Evolutionary conservation across 2,797 vertebrate genomes (phyloP), one percentile per base, ranked within the genome.

Genomic region (Micropoecilia bifurca): DNA sequence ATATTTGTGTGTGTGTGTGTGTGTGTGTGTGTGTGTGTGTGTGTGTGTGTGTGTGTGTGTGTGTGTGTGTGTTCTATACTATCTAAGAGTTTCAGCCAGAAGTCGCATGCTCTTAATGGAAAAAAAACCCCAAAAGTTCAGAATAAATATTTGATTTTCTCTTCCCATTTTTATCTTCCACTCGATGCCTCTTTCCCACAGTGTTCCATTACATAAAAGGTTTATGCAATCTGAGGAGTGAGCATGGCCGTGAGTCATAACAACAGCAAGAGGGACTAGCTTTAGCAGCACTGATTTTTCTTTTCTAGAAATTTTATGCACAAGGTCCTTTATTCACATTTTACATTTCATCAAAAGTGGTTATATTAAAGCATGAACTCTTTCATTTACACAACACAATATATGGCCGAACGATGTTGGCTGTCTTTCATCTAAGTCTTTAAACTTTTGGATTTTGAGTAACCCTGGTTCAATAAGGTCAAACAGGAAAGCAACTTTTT

Each of bases 181-280:
- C 92, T 92, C 78, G 73, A 93, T 95, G 91, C 88, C 91, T 94
- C 91, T 95, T 92, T 95, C 91, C 90, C 91, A 94, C 93, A 93
- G 94, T 93, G 92, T 94, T 94, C 92, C 89, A 93, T 95, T 96
- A 96, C 93, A 95, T 95, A 95, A 95, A 96, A 94, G 94, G 90
- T 94, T 95, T 95, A 95, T 93, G 95, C 94, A 96, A 96, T 93
- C 90, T 86, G 90, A 93, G 93, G 92, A 91, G 86, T 87, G 89
- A 93, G 89, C 87, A 94, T 87, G 91, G 87, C 93, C 88, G 86
- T 95, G 94, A 96, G 89, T 96, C 95, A 95, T 92, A 92, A 90
- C 84, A 94, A 93, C 89, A 92, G 81, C 80, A 85, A 74, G 90
- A 92, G 90, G 75, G 85, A 87, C 88, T 88, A 73, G 90, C 87